Conservation (phyloP, 2,888 invertebrate species). For the Euclidia mi region DNA sequence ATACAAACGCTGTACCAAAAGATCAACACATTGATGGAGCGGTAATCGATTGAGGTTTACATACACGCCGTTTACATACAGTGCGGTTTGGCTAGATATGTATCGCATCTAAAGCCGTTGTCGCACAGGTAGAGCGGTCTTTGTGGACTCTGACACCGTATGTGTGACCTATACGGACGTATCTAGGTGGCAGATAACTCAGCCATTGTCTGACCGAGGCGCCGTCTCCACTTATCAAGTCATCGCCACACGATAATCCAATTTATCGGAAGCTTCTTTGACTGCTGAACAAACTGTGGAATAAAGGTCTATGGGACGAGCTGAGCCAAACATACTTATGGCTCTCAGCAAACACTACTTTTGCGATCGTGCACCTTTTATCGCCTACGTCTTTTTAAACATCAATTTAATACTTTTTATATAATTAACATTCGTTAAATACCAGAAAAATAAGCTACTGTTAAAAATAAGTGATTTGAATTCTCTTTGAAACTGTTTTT, state of each 20-base stretch:
- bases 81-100: slow-evolving; percentile 5
- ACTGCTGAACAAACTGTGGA: slow-evolving; percentile 27
- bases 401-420: too few relatives aligned
- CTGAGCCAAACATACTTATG: slow-evolving; percentile 5
- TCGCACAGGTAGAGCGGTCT: not conserved
- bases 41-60: slow-evolving; percentile 10
- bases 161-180: slow-evolving; percentile 18
- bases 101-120: slow-evolving; percentile 7
- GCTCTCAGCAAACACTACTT: too few relatives aligned
- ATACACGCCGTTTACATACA: not conserved
- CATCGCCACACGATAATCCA: slow-evolving; percentile 59
- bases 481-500: too few relatives aligned
- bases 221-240: slow-evolving; percentile 55
- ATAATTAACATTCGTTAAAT: too few relatives aligned
- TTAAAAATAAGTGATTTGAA: too few relatives aligned
- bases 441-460: too few relatives aligned
- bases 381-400: too few relatives aligned
- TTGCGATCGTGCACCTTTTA: too few relatives aligned
- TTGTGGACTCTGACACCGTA: not conserved
- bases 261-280: slow-evolving; percentile 44
- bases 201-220: slow-evolving; percentile 38
- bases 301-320: slow-evolving; percentile 6
- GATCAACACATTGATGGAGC: not conserved
- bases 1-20: not conserved
- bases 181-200: slow-evolving; percentile 24